phyloP scores from a whole-genome alignment of 2,797 vertebrate species.

The Sarcoramphus papa region DNA sequence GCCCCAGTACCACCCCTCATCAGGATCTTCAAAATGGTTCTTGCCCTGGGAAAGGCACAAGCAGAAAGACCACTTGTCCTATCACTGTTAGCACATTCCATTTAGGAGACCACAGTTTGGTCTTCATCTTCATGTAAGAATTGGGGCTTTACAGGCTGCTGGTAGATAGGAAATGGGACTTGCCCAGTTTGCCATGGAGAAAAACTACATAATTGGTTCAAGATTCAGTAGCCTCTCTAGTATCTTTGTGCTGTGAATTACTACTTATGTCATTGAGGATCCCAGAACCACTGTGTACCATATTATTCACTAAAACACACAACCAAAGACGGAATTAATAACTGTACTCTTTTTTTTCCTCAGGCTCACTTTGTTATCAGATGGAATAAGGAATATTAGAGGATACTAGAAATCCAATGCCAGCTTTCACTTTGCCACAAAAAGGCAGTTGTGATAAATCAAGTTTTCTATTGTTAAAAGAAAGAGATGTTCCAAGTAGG shows the following conservation, averaged over 20 bases:
- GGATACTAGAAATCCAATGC: background rate
- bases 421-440: background rate
- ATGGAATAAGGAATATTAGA: background rate
- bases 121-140: background rate
- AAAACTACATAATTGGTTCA: background rate
- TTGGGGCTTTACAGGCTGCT: background rate
- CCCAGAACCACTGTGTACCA: background rate
- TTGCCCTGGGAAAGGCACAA: background rate
- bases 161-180: background rate
- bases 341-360: background rate
- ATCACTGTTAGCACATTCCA: background rate
- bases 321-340: background rate
- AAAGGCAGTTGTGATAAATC: background rate
- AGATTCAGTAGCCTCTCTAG: background rate
- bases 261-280: background rate
- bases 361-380: background rate
- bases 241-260: background rate
- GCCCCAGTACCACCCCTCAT: background rate
- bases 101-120: background rate
- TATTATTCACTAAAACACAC: background rate
- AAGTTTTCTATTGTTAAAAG: background rate
- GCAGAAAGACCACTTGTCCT: background rate
- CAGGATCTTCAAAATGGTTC: background rate
- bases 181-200: background rate
- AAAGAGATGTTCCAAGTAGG: background rate